Base-by-base conservation (phyloP, 1,140 invertebrate species). In the Neelides sp. region DNA sequence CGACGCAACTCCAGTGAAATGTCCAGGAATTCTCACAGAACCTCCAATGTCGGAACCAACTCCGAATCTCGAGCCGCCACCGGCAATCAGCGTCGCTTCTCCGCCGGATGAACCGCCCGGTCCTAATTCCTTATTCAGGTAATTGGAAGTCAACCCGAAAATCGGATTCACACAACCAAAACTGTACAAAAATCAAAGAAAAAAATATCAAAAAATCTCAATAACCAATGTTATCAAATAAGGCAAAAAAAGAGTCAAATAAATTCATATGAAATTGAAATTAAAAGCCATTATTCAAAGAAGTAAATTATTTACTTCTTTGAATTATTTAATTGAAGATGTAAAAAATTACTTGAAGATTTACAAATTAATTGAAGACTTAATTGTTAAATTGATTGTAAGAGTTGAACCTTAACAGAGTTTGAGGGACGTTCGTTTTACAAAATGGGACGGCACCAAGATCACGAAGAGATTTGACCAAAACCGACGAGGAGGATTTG, bases 31-130 rank as follows among this genome's bases (percentile, higher is more conserved):
- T 42, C 59, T 12, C 1, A 57, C 50, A 27, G 50, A 53, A 1
- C 59, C 59, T 13, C 70, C 72, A 43, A 74, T 70, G 59, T 74
- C 72, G 20, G 66, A 67, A 4, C 72, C 72, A 34, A 74, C 59
- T 19, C 66, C 66, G 32, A 68, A 26, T 1, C 59, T 32, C 1
- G 63, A 64, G n/a, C 63, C 65, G 28, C 63, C 61, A 10, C 17
- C 41, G 17, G 30, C 64, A 32, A 67, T 63, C n/a, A 68, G 52
- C 22, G 58, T 54, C 4, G 49, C 61, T 60, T 66, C 63, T 19
- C 63, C 63, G n/a, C 61, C 59, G 17, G 50, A 52, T 8, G 55
- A 57, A 5, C 63, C 63, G 13, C 63, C 62, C 1, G 63, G 63
- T 15, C 30, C 30, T 10, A 61, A 34, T 27, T 45, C 24, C 2